A percentile compares a stretch with the other conserved stretches of the same genome.
These are phyloP conservation scores for Invenusta paracnida DNA, from an alignment of 2,888 invertebrate species.

Conservation along the genomic window DNA sequence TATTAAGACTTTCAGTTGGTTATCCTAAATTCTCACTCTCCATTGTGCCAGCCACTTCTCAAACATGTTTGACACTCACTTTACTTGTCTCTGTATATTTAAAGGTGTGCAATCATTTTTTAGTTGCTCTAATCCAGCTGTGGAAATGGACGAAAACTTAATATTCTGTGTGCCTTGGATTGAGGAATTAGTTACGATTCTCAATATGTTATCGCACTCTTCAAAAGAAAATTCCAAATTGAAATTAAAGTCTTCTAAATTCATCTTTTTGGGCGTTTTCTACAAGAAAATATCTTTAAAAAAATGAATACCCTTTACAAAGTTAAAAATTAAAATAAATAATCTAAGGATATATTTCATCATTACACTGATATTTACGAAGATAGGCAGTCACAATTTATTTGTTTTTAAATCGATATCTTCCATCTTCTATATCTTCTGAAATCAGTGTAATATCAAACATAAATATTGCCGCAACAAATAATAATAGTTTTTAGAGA, in stretches of 20 bases:
- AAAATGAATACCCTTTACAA: no score
- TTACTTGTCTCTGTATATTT: slow-evolving; percentile 1
- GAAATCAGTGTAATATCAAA: slow-evolving; percentile 21
- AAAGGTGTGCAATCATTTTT: slow-evolving; percentile 7
- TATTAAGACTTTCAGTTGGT: slow-evolving; percentile 1
- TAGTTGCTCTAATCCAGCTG: neutral
- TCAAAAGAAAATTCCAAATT: neutral
- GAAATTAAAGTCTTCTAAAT: neutral
- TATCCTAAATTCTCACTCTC: neutral
- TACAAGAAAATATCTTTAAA: no score
- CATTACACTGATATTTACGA: slow-evolving; percentile 8
- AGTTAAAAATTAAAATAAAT: neutral
- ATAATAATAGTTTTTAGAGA: no score
- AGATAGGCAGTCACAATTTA: neutral
- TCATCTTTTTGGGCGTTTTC: no score
- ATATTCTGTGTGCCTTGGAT: neutral
- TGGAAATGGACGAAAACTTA: neutral
- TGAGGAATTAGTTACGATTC: neutral
- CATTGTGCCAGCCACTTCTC: neutral
- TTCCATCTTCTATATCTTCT: neutral
- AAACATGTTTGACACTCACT: slow-evolving; percentile 21
- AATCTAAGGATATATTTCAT: neutral
- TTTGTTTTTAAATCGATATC: neutral
- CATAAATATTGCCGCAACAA: no score
- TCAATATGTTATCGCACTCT: neutral